Evolutionary conservation across 1,140 invertebrate genomes (phyloP), one percentile per base, ranked within the genome.

Genomic region (Periplaneta americana): DNA sequence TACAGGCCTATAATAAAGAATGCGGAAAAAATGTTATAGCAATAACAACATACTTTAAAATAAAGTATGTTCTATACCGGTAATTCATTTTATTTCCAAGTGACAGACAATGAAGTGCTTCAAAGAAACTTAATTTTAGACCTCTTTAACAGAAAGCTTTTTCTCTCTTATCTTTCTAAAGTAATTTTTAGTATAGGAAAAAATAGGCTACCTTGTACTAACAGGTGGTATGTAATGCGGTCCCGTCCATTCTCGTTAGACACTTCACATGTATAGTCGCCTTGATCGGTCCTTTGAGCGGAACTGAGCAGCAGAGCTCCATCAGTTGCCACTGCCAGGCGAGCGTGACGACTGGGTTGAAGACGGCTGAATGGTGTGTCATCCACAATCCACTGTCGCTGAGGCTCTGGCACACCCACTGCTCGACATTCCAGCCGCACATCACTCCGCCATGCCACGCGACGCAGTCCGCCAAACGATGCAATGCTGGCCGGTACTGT

Each of bases 151-250:
- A n/a, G n/a, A n/a, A n/a, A n/a, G n/a, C n/a, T n/a, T n/a, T n/a
- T n/a, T n/a, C n/a, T n/a, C n/a, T n/a, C n/a, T n/a, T n/a, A n/a
- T n/a, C n/a, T n/a, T n/a, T n/a, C n/a, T n/a, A n/a, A n/a, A n/a
- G n/a, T n/a, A n/a, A n/a, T n/a, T n/a, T n/a, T n/a, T n/a, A n/a
- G n/a, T n/a, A n/a, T n/a, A n/a, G n/a, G n/a, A n/a, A n/a, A n/a
- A 34, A 75, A 82, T 0, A 75, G 35, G 31, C 75, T 85, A 91
- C 91, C 91, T 90, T 91, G 90, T 3, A 92, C 90, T 75, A 87
- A 86, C 0, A 92, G 83, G 6, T 87, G 85, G 83, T 90, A 90
- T 0, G 86, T 85, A 34, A 92, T 89, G 33, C 85, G 85, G 83
- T 91, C 91, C 17, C 85, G 84, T 0, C 91, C 91, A 75, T 89